Evolutionary conservation across 2,888 invertebrate genomes (phyloP).

Genomic region (Aphodius sticticus): DNA sequence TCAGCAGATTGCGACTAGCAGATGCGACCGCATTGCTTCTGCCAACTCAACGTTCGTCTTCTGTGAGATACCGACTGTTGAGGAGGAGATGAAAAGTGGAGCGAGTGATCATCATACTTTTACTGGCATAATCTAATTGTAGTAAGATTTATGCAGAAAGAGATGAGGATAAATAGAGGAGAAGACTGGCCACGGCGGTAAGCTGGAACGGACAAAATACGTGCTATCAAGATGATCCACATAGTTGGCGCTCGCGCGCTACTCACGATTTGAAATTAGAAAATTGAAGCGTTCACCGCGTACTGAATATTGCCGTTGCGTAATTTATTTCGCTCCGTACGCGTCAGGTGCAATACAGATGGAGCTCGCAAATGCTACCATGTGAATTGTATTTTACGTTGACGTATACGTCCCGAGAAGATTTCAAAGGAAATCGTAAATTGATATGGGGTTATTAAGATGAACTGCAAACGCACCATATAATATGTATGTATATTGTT

Average conservation of each 20-base stretch:
- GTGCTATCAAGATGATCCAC: background rate
- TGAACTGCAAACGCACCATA: background rate
- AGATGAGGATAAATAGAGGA: background rate
- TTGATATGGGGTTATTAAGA: background rate
- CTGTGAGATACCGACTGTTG: constrained; percentile 6
- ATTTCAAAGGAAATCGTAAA: background rate
- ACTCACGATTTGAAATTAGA: background rate
- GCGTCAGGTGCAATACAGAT: constrained; percentile 4
- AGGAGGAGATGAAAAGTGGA: background rate
- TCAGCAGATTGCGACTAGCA: constrained; percentile 6
- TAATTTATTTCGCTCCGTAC: background rate
- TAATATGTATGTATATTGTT: background rate
- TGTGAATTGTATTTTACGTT: background rate
- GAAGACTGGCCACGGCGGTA: background rate
- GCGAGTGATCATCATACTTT: constrained; percentile 17
- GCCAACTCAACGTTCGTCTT: constrained; percentile 14
- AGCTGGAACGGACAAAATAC: background rate
- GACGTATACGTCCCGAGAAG: background rate
- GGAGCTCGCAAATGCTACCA: background rate
- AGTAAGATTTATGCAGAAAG: constrained; percentile 6
- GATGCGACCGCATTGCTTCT: constrained; percentile 19
- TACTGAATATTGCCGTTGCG: background rate
- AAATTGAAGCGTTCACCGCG: background rate
- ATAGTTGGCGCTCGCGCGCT: background rate
- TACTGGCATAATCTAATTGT: constrained; percentile 19